These are phyloP conservation scores for Camelus bactrianus DNA, from an alignment of 2,113 vertebrate genomes.

Conservation along the genomic window DNA sequence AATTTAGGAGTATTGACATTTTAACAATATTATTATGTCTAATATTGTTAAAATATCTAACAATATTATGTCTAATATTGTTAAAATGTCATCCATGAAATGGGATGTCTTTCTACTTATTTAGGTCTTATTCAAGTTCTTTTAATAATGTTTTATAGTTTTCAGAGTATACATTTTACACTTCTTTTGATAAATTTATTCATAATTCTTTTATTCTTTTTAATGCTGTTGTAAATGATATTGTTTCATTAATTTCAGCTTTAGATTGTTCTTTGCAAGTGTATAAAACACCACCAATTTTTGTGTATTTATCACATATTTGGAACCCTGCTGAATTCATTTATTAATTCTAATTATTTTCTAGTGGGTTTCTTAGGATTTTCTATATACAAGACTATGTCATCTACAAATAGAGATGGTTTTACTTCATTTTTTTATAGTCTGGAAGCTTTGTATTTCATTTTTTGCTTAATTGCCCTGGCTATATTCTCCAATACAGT, in stretches of 20 bases:
- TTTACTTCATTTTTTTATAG: neutral
- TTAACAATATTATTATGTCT: neutral
- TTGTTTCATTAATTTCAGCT: neutral
- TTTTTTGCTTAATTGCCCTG: neutral
- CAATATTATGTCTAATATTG: neutral
- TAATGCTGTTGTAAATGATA: neutral
- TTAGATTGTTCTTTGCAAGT: neutral
- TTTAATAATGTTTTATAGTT: neutral
- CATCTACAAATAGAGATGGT: neutral
- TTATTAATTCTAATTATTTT: neutral
- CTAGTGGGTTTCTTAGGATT: neutral
- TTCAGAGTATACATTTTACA: neutral
- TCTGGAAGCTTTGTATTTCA: neutral
- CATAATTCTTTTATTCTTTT: neutral
- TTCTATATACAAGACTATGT: neutral
- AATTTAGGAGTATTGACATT: neutral
- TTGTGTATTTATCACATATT: neutral
- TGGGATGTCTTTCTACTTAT: neutral
- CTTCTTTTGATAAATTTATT: neutral
- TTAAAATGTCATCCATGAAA: neutral
- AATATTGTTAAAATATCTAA: neutral
- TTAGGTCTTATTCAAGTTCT: neutral
- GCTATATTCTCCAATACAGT: neutral
- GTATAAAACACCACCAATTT: neutral
- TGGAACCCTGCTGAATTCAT: neutral